Evolutionary conservation across 2,797 vertebrate species (phyloP).

Genomic region (Acanthiza pusilla): DNA sequence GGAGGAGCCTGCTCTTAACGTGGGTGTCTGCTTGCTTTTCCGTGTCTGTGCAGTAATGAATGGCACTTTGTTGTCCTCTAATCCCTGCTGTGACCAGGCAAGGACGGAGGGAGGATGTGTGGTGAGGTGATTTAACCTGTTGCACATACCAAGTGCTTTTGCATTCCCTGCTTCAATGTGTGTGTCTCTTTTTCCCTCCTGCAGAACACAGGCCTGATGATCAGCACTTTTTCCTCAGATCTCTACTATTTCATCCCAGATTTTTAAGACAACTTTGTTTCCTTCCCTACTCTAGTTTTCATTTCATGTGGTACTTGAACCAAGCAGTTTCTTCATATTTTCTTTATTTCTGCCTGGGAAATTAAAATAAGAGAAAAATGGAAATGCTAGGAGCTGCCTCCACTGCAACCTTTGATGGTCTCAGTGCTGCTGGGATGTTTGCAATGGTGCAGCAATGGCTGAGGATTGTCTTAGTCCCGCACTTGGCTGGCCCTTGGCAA

Average conservation of each 20-base stretch:
- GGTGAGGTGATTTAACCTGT: background rate
- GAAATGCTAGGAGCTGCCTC: background rate
- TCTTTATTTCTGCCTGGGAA: background rate
- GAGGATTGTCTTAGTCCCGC: background rate
- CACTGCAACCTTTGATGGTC: background rate
- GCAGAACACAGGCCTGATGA: background rate
- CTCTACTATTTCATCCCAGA: background rate
- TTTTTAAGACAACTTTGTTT: background rate
- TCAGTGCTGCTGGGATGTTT: background rate
- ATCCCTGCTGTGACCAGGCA: background rate
- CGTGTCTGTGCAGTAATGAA: background rate
- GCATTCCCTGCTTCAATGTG: background rate
- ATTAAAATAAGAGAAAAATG: background rate
- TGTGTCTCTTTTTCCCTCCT: background rate
- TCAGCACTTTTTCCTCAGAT: background rate
- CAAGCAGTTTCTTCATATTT: background rate
- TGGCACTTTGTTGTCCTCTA: background rate
- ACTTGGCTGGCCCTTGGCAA: background rate
- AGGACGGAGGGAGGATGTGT: background rate
- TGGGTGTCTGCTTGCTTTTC: background rate
- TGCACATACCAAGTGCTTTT: background rate
- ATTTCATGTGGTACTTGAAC: background rate
- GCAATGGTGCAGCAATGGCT: background rate
- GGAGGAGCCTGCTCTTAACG: background rate
- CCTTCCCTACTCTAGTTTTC: background rate